These are phyloP conservation scores for Stegana nigrithorax DNA, from an alignment of 2,888 invertebrate genomes.

Conservation along the genomic window DNA sequence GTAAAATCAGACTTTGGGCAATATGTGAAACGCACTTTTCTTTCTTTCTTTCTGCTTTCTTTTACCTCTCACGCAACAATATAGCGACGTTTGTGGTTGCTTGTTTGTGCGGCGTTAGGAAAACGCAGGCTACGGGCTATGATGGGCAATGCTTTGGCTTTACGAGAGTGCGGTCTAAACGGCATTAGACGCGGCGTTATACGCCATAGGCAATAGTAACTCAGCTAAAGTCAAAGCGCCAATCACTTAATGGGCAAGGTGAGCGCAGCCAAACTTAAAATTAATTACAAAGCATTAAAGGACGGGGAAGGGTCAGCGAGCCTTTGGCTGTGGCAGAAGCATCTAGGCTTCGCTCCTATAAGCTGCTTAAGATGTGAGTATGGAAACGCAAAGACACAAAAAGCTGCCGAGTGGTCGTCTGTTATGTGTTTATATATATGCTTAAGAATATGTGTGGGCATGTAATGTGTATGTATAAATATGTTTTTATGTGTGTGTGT, in stretches of 20 bases:
- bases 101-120: background rate
- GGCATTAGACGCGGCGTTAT: too few relatives aligned
- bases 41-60: conserved; percentile 20
- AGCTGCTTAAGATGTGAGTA: too few relatives aligned
- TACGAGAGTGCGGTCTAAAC: background rate
- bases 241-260: background rate
- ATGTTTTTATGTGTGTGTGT: conserved; percentile 1
- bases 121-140: too few relatives aligned
- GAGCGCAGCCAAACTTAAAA: background rate
- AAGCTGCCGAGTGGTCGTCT: too few relatives aligned
- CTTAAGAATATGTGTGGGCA: too few relatives aligned
- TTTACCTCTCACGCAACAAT: background rate
- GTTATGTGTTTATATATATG: too few relatives aligned
- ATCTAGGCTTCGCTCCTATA: too few relatives aligned
- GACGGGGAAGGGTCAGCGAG: background rate
- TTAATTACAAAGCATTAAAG: background rate
- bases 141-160: background rate
- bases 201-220: too few relatives aligned
- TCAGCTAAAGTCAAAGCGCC: background rate
- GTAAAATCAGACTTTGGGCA: conserved; percentile 63
- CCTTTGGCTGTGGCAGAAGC: background rate
- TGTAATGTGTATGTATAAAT: conserved; percentile 1
- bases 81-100: conserved; percentile 14
- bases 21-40: conserved; percentile 29
- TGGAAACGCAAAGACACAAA: too few relatives aligned